phyloP scores from a whole-genome alignment of 1,140 invertebrate genomes.

The Aphelenchoides fujianensis region DNA sequence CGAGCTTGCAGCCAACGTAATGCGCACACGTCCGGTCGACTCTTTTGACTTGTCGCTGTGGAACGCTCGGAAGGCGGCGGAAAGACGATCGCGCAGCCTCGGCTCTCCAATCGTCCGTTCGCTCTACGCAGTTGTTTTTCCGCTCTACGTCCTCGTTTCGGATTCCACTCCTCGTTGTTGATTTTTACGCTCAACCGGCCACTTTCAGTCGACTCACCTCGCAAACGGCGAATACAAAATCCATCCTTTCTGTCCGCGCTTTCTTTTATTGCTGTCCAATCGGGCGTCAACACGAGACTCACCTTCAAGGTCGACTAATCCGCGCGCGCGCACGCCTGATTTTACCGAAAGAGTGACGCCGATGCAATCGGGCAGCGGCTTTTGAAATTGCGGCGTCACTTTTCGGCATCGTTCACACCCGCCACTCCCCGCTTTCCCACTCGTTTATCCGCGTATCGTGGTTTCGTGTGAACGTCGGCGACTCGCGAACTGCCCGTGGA shows the following conservation, averaged over 20 bases:
- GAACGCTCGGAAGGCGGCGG: no score
- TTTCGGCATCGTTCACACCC: not conserved
- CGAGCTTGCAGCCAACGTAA: not conserved
- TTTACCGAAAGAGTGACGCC: not conserved
- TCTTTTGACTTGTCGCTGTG: no score
- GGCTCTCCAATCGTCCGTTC: no score
- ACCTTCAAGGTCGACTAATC: not conserved
- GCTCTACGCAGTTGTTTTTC: no score
- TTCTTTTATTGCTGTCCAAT: not conserved
- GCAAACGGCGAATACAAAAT: not conserved
- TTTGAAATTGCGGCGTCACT: not conserved
- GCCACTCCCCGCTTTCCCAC: not conserved
- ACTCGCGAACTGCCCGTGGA: not conserved
- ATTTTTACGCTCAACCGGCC: not conserved
- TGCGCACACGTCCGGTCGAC: no score
- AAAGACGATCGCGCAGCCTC: no score
- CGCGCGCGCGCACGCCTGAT: not conserved
- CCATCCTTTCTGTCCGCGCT: not conserved
- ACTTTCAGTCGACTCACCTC: not conserved
- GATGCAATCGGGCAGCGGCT: not conserved
- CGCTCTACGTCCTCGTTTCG: no score
- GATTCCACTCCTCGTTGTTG: no score
- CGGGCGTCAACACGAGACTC: not conserved
- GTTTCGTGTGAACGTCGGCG: constrained; percentile 6
- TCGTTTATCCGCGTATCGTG: not conserved